phyloP scores from a whole-genome alignment of 2,797 vertebrate genomes.

The Numenius phaeopus region DNA sequence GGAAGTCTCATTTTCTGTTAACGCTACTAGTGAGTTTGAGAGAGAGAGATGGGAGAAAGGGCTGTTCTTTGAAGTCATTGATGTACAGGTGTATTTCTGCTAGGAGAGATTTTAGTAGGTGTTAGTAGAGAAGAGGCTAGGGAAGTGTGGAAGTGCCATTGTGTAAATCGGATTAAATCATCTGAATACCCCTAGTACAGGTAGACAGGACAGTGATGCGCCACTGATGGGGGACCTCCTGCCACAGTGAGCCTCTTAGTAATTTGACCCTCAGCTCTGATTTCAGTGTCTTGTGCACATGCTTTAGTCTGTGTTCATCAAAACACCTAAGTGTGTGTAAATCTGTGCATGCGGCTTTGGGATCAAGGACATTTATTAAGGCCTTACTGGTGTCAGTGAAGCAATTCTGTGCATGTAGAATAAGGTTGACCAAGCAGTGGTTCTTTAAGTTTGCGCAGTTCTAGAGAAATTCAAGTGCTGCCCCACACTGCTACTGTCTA shows the following conservation, averaged over 20 bases:
- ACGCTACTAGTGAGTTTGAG: not conserved
- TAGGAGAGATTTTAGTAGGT: not conserved
- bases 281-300: not conserved
- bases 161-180: not conserved
- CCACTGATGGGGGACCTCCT: not conserved
- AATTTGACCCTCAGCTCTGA: not conserved
- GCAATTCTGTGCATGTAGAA: not conserved
- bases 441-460: not conserved
- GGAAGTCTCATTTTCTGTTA: not conserved
- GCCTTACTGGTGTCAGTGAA: not conserved
- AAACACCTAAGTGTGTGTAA: rapidly evolving
- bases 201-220: not conserved
- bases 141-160: not conserved
- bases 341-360: not conserved
- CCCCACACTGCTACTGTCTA: not conserved
- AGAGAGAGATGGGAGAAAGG: not conserved
- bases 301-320: not conserved
- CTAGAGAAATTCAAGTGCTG: not conserved
- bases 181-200: not conserved
- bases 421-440: not conserved
- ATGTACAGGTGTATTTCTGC: not conserved
- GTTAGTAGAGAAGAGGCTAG: not conserved
- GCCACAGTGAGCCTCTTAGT: not conserved
- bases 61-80: not conserved
- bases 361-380: not conserved